Evolutionary conservation across 2,113 vertebrate genomes (phyloP).

Genomic region (Thalassarche chlororhynchos): DNA sequence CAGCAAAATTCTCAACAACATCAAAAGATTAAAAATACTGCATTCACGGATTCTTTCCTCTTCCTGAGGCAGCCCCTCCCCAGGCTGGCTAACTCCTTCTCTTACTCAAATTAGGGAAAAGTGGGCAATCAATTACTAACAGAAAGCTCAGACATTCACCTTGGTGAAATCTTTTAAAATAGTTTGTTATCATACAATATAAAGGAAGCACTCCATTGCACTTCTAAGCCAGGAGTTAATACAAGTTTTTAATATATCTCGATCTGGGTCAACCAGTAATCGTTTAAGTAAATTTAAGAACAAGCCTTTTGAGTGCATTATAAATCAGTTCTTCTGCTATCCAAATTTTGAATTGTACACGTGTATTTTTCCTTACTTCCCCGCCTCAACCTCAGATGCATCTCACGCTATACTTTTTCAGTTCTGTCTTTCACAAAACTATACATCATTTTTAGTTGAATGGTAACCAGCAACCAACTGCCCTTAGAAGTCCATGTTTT

Average conservation of each 20-base stretch:
- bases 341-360: neutral
- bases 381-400: neutral
- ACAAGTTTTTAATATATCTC: neutral
- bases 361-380: neutral
- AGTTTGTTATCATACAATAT: neutral
- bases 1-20: constrained; percentile 20
- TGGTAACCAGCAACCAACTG: constrained; percentile 30
- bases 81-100: neutral
- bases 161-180: neutral
- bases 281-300: neutral
- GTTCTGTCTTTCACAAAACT: neutral
- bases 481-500: constrained; percentile 9
- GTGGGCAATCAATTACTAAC: neutral
- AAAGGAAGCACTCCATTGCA: neutral
- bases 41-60: neutral
- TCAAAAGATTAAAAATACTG: constrained; percentile 27
- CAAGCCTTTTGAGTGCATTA: neutral
- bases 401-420: neutral
- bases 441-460: neutral
- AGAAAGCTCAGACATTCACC: neutral
- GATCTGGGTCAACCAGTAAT: neutral
- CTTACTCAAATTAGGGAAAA: neutral
- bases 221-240: neutral
- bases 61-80: neutral
- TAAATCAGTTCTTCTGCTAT: neutral